phyloP scores from a whole-genome alignment of 2,113 vertebrate genomes.

The Dolichallabes microphthalmus region DNA sequence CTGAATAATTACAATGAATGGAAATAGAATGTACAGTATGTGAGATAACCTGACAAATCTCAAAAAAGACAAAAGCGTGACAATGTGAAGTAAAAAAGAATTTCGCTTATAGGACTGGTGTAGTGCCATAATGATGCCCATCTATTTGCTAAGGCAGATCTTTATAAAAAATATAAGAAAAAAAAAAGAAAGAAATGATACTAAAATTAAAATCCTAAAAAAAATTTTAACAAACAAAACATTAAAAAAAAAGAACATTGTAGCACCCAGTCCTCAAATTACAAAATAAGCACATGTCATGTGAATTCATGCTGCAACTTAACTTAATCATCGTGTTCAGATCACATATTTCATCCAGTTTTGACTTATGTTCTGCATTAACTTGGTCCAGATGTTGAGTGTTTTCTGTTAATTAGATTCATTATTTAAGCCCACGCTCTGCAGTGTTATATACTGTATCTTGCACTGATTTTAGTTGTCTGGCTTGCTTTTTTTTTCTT shows the following conservation, averaged over 20 bases:
- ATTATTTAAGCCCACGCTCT: too few species aligned
- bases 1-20: constrained; percentile 2
- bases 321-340: background rate
- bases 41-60: background rate
- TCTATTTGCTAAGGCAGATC: background rate
- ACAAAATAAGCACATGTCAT: background rate
- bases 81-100: background rate
- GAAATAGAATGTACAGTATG: background rate
- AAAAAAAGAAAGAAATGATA: too few species aligned
- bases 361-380: too few species aligned
- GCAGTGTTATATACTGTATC: too few species aligned
- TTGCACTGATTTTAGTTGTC: too few species aligned
- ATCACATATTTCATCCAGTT: background rate
- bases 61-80: background rate
- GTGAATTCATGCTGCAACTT: background rate
- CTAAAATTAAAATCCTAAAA: background rate
- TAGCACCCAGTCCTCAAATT: background rate
- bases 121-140: background rate
- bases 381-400: too few species aligned
- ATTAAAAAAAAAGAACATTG: too few species aligned
- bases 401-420: too few species aligned
- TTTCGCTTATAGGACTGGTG: background rate
- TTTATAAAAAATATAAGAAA: background rate
- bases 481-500: too few species aligned
- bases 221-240: too few species aligned